Conservation (phyloP, 1,140 invertebrate genomes). For the Ostrea edulis region DNA sequence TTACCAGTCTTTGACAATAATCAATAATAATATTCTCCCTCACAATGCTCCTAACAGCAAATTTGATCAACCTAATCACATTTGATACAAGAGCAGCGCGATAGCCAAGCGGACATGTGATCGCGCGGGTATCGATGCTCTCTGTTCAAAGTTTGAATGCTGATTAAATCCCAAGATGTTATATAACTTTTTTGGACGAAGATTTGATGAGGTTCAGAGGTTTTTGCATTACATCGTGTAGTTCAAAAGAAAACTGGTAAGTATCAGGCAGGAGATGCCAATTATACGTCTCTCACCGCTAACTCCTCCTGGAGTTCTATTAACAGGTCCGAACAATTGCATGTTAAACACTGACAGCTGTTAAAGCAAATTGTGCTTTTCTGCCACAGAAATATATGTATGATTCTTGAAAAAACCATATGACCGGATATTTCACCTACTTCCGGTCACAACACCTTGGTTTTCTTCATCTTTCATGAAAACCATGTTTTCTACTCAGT, state of each 20-base stretch:
- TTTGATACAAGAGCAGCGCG: neutral
- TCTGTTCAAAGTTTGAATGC: neutral
- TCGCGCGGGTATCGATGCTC: neutral
- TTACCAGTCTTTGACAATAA: conserved; percentile 30
- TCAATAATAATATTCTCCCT: conserved; percentile 16
- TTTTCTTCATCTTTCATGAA: neutral
- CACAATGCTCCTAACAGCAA: neutral
- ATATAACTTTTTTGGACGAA: neutral
- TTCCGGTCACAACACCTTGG: neutral
- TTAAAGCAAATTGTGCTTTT: conserved; percentile 14
- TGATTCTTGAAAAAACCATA: neutral
- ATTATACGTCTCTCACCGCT: conserved; percentile 8
- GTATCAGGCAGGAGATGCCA: neutral
- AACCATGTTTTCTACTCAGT: too few species aligned
- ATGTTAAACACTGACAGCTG: conserved; percentile 15
- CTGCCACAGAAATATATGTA: neutral
- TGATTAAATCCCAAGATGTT: conserved; percentile 4
- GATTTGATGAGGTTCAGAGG: neutral
- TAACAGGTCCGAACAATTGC: conserved; percentile 4
- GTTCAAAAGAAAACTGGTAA: conserved; percentile 25
- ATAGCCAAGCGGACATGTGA: neutral
- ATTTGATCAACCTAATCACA: neutral
- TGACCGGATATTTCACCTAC: neutral
- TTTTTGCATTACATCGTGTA: conserved; percentile 17
- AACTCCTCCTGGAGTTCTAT: neutral